A percentile compares a stretch with the other conserved stretches of the same genome.
phyloP scores from a whole-genome alignment of 2,888 invertebrate genomes.

The Macrophya alboannulata region DNA sequence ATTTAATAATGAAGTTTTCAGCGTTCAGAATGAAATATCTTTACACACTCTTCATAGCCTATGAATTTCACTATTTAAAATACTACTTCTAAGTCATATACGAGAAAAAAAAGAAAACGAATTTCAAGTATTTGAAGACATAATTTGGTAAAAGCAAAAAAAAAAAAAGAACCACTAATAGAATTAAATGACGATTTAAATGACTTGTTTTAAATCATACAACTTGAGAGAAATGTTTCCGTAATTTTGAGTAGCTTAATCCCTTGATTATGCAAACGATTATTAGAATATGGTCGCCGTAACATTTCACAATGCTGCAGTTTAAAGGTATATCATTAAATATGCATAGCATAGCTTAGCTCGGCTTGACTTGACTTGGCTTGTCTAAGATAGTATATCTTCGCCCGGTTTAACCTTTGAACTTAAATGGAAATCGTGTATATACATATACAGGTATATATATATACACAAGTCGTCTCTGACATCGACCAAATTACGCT shows the following conservation, averaged over 20 bases:
- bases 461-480: slow-evolving; percentile 44
- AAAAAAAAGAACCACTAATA: background rate
- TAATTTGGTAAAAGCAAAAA: background rate
- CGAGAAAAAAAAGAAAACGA: background rate
- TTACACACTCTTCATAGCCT: background rate
- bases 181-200: background rate
- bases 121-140: background rate
- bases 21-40: background rate
- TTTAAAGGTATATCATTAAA: slow-evolving; percentile 58
- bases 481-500: slow-evolving; percentile 53
- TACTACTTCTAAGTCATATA: background rate
- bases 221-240: background rate
- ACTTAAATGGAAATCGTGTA: slow-evolving; percentile 55
- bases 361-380: slow-evolving; percentile 41
- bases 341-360: slow-evolving; percentile 18
- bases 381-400: slow-evolving; percentile 62
- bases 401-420: slow-evolving; percentile 62
- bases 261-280: slow-evolving; percentile 37
- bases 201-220: background rate
- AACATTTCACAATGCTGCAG: slow-evolving; percentile 58
- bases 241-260: slow-evolving; percentile 4
- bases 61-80: background rate
- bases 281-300: background rate
- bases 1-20: background rate
- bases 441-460: slow-evolving; percentile 31